A percentile compares a stretch with the other conserved stretches of the same genome.
Evolutionary conservation across 2,888 invertebrate species (phyloP).

Genomic region (Dynastes maya): DNA sequence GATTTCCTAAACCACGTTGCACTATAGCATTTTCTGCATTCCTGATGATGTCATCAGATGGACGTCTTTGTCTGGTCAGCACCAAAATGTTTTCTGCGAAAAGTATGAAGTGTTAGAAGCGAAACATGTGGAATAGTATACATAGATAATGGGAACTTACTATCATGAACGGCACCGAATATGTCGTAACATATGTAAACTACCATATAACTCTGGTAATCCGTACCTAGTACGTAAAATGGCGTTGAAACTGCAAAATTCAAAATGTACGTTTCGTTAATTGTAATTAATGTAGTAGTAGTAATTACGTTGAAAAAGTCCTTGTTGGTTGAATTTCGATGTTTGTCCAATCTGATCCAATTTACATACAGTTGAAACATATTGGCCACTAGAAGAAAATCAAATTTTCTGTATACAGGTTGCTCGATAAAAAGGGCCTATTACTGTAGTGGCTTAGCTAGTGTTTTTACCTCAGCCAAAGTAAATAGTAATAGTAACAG

Average conservation of each 20-base stretch:
- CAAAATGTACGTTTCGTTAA: not conserved
- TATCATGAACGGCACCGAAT: conserved; percentile 12
- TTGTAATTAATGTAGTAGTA: not conserved
- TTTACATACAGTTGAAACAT: not conserved
- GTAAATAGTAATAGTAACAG: no score
- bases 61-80: conserved; percentile 13
- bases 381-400: not conserved
- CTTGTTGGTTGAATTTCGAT: conserved; percentile 23
- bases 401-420: not conserved
- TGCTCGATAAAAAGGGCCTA: no score
- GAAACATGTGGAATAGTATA: not conserved
- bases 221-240: conserved; percentile 11
- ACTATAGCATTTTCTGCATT: not conserved
- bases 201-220: conserved; percentile 17
- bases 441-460: no score
- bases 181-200: conserved; percentile 13
- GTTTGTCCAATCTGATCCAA: conserved; percentile 20
- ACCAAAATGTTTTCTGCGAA: conserved; percentile 18
- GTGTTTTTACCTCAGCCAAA: no score
- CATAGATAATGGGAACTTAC: conserved; percentile 12
- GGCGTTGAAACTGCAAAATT: conserved; percentile 20
- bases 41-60: not conserved
- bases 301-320: conserved; percentile 20
- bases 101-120: not conserved
- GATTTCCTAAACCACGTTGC: not conserved